These are phyloP conservation scores for Hylaeus volcanicus DNA, from an alignment of 1,140 invertebrate species.

Conservation along the genomic window DNA sequence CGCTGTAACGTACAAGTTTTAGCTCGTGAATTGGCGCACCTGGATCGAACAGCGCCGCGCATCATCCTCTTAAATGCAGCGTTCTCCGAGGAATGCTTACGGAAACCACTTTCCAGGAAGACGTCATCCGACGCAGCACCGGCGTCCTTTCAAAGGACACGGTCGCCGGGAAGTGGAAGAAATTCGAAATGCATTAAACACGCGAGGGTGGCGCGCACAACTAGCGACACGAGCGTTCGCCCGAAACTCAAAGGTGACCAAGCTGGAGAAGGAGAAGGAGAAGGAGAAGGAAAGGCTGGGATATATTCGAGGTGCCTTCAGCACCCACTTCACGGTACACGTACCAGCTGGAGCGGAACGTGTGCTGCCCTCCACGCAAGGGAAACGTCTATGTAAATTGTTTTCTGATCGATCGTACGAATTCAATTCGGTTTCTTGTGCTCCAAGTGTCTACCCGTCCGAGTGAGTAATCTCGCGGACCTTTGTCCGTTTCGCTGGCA, in stretches of 20 bases:
- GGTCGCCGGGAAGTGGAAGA: neutral
- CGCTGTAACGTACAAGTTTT: neutral
- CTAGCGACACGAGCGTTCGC: neutral
- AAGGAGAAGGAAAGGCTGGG: constrained; percentile 19
- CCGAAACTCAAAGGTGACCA: constrained; percentile 35
- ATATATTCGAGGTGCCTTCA: constrained; percentile 39
- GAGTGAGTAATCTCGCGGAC: neutral
- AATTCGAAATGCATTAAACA: constrained; percentile 58
- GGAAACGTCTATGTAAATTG: constrained; percentile 54
- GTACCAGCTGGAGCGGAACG: constrained; percentile 20
- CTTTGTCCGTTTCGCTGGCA: constrained; percentile 1
- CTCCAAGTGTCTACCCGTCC: neutral
- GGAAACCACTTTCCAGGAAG: constrained; percentile 12
- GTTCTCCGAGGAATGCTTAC: neutral
- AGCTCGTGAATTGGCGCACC: neutral
- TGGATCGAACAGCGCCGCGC: neutral
- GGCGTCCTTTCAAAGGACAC: constrained; percentile 16
- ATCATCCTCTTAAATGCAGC: neutral
- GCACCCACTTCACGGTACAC: constrained; percentile 39
- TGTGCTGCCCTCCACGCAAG: neutral
- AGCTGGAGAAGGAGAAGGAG: constrained; percentile 10
- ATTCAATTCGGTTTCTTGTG: constrained; percentile 46
- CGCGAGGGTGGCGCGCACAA: neutral
- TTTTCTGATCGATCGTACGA: constrained; percentile 58
- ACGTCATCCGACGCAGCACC: neutral